Evolutionary conservation across 1,140 invertebrate species (phyloP).

Genomic region (Drosophila ficusphila): DNA sequence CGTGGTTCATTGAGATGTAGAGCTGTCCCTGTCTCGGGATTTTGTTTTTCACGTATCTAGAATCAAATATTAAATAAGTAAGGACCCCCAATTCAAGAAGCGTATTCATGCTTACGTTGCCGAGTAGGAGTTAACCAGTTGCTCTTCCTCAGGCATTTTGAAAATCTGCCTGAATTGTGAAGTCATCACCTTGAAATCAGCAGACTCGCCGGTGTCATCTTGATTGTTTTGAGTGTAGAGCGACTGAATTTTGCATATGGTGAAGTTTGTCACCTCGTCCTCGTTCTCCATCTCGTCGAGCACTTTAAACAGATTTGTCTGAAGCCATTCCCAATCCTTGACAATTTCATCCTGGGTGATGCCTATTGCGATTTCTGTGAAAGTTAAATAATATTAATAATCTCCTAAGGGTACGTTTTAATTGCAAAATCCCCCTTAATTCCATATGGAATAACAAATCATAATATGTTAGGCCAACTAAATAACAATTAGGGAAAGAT

Average conservation of each 20-base stretch:
- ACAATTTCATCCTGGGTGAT: constrained; percentile 94
- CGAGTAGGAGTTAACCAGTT: constrained; percentile 96
- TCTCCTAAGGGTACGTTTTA: too few relatives aligned
- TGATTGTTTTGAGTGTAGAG: constrained; percentile 76
- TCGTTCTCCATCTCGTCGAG: constrained; percentile 96
- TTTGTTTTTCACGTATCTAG: constrained; percentile 96
- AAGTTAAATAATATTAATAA: background rate
- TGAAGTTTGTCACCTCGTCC: constrained; percentile 97
- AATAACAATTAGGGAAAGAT: too few relatives aligned
- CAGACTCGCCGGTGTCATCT: constrained; percentile 73
- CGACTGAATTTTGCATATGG: constrained; percentile 97
- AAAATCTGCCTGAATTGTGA: constrained; percentile 95
- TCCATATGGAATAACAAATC: too few relatives aligned
- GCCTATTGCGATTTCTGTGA: constrained; percentile 92
- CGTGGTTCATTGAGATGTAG: constrained; percentile 97
- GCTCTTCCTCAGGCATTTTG: constrained; percentile 96
- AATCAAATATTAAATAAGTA: constrained; percentile 6
- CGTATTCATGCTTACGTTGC: constrained; percentile 90
- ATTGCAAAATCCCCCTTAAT: too few relatives aligned
- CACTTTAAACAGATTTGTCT: constrained; percentile 93
- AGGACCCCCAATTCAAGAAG: background rate
- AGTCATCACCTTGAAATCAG: constrained; percentile 76
- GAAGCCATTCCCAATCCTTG: constrained; percentile 97
- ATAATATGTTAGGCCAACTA: too few relatives aligned
- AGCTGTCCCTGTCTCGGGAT: constrained; percentile 97